Conservation (phyloP, 2,113 vertebrate genomes). For the Thunnus thynnus region DNA sequence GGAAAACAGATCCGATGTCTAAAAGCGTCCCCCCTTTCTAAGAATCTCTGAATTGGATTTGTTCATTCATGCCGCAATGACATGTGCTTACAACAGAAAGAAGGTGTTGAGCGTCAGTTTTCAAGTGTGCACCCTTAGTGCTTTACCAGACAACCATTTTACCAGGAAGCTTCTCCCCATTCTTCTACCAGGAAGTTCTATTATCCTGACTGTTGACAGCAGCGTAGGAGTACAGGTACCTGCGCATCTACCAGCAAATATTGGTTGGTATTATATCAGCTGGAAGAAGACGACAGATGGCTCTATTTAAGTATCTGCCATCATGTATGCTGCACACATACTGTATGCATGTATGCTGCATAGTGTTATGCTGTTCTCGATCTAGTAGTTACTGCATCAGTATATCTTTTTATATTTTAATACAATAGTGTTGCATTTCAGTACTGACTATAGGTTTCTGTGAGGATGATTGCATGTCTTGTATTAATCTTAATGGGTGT, state of each 20-base stretch:
- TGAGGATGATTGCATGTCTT: too few relatives aligned
- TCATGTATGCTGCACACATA: too few relatives aligned
- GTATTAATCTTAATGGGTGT: too few relatives aligned
- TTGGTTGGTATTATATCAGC: too few relatives aligned
- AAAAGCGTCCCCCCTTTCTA: conserved; percentile 12
- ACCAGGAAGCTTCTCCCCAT: neutral
- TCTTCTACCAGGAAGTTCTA: neutral
- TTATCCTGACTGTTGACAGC: neutral
- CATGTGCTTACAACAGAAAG: conserved; percentile 2
- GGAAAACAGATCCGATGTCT: conserved; percentile 39
- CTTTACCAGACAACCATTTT: neutral
- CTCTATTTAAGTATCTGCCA: too few relatives aligned
- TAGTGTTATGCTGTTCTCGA: too few relatives aligned
- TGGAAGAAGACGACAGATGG: too few relatives aligned
- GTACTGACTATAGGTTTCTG: too few relatives aligned
- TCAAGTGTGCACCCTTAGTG: neutral
- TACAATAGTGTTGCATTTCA: too few relatives aligned
- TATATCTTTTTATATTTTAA: too few relatives aligned
- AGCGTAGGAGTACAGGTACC: neutral
- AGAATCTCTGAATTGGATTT: conserved; percentile 33
- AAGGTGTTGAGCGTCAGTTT: conserved; percentile 24
- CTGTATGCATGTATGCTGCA: too few relatives aligned
- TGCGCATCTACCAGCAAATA: neutral
- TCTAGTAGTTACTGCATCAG: too few relatives aligned
- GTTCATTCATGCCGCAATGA: conserved; percentile 48